These are phyloP conservation scores for Asarcornis scutulata DNA, from an alignment of 2,113 vertebrate species.

Conservation along the genomic window DNA sequence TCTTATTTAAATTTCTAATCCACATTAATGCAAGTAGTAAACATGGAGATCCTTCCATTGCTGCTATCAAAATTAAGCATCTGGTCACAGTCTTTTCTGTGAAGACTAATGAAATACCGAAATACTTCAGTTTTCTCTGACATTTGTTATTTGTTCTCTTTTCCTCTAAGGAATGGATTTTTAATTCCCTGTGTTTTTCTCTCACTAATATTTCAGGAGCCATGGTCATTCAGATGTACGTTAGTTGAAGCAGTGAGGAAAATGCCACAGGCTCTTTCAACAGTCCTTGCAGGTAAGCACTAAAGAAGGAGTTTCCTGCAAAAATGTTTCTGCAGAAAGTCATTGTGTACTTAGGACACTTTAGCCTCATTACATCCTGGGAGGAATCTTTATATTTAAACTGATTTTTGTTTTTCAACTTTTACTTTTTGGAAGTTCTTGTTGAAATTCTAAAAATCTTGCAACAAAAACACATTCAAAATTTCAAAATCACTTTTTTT, in stretches of 20 bases:
- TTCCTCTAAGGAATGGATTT: neutral
- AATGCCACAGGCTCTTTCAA: neutral
- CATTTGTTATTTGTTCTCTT: neutral
- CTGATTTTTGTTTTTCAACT: neutral
- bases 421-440: neutral
- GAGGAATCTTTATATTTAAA: neutral
- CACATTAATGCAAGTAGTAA: neutral
- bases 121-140: neutral
- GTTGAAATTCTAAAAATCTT: neutral
- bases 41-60: neutral
- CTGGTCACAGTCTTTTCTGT: neutral
- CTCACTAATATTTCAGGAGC: neutral
- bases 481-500: neutral
- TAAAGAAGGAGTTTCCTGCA: neutral
- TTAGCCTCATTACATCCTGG: neutral
- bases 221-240: neutral
- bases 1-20: neutral
- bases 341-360: neutral
- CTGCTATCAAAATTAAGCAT: neutral
- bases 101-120: neutral
- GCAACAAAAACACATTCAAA: neutral
- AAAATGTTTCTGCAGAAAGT: neutral
- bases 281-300: neutral
- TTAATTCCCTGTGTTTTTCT: neutral
- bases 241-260: neutral